Conservation (phyloP, 2,797 vertebrate species). For the Pseudomugil tenellus region DNA sequence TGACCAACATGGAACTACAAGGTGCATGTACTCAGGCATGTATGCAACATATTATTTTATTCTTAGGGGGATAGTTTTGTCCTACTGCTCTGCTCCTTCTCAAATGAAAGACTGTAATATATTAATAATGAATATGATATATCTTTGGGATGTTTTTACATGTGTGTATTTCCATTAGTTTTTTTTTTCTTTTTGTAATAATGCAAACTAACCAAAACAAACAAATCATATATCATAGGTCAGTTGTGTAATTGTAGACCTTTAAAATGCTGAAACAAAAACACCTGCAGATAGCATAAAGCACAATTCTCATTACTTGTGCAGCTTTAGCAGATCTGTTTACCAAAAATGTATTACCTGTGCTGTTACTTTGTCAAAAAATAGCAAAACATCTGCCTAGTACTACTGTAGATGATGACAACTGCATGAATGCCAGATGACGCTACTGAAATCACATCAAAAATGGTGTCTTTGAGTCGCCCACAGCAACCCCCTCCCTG, state of each 20-base stretch:
- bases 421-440: conserved; percentile 65
- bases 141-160: too few relatives aligned
- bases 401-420: conserved; percentile 50
- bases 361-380: conserved; percentile 28
- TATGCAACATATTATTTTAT: background rate
- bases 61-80: too few relatives aligned
- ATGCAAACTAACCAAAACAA: too few relatives aligned
- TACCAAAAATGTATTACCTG: conserved; percentile 22
- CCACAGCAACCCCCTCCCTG: conserved; percentile 42
- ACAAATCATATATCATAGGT: too few relatives aligned
- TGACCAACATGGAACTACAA: background rate
- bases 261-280: background rate
- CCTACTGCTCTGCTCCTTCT: too few relatives aligned
- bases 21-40: background rate
- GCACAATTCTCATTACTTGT: background rate
- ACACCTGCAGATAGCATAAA: conserved; percentile 26
- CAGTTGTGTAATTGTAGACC: too few relatives aligned
- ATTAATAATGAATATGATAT: too few relatives aligned
- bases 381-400: conserved; percentile 23
- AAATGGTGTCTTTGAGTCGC: conserved; percentile 55
- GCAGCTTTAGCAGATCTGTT: conserved; percentile 12
- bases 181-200: too few relatives aligned
- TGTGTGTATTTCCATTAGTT: too few relatives aligned
- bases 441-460: conserved; percentile 69
- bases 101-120: too few relatives aligned